These are phyloP conservation scores for Eupithecia vulgata DNA, from an alignment of 2,888 invertebrate genomes.

Conservation along the genomic window DNA sequence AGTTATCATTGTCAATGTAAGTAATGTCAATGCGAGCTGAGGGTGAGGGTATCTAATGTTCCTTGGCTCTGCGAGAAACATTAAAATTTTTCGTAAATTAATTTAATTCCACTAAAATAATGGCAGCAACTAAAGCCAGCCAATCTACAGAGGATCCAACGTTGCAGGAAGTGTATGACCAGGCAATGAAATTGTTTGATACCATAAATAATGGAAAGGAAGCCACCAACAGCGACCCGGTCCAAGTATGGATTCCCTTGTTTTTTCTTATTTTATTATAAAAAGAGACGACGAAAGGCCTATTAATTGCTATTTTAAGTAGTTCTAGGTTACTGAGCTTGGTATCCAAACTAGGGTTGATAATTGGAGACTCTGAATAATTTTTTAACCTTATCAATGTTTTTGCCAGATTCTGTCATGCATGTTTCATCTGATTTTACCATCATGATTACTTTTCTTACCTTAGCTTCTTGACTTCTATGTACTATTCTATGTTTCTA, in stretches of 20 bases:
- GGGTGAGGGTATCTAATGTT: no score
- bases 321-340: background rate
- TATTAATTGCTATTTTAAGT: background rate
- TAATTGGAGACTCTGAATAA: background rate
- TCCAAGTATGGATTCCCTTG: constrained; percentile 84
- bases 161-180: constrained; percentile 84
- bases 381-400: background rate
- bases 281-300: background rate
- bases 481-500: no score
- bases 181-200: constrained; percentile 88
- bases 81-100: background rate
- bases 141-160: constrained; percentile 67
- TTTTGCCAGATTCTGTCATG: background rate
- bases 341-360: background rate
- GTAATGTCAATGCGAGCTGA: no score
- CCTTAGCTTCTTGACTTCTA: background rate
- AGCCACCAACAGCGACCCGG: constrained; percentile 87
- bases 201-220: constrained; percentile 86
- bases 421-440: background rate
- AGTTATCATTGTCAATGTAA: no score
- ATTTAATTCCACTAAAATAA: constrained; percentile 33
- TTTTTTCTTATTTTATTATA: background rate
- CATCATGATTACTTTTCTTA: background rate
- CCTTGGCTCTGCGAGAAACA: no score
- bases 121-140: constrained; percentile 58